Conservation (phyloP, 2,797 vertebrate species). For the Syngnathus acus region DNA sequence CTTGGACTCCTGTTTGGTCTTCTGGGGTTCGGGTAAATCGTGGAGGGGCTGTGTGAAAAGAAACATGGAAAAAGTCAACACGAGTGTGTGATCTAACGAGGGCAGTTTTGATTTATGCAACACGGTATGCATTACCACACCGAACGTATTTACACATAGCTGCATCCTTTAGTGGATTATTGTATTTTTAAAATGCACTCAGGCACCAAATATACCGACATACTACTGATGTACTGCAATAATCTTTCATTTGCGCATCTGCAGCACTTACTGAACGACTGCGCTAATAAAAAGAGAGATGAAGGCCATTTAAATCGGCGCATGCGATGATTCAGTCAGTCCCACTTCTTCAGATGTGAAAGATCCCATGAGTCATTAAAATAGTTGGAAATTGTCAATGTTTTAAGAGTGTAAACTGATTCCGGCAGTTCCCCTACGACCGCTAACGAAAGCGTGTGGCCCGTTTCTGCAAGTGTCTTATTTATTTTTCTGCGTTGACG, state of each 20-base stretch:
- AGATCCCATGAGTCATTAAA: neutral
- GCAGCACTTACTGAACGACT: conserved; percentile 2
- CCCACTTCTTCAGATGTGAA: neutral
- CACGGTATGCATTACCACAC: neutral
- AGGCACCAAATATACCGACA: conserved; percentile 8
- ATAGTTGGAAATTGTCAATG: neutral
- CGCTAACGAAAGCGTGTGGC: conserved; percentile 8
- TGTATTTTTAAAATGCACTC: conserved; percentile 3
- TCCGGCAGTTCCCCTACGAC: conserved; percentile 7
- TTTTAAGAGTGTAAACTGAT: neutral
- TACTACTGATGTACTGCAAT: conserved; percentile 1
- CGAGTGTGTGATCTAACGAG: neutral
- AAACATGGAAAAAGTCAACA: conserved; percentile 3
- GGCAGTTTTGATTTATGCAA: too few species aligned
- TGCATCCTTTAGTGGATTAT: conserved; percentile 10
- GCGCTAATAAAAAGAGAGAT: neutral
- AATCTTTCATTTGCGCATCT: conserved; percentile 20
- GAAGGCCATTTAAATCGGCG: neutral
- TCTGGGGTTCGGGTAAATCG: conserved; percentile 90
- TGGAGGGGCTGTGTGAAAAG: conserved; percentile 78
- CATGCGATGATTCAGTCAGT: neutral
- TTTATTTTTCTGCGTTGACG: conserved; percentile 24
- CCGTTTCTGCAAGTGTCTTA: conserved; percentile 16
- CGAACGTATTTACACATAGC: neutral
- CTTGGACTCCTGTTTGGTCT: conserved; percentile 94